Evolutionary conservation across 2,797 vertebrate species (phyloP).

Genomic region (Manis crassicaudata): DNA sequence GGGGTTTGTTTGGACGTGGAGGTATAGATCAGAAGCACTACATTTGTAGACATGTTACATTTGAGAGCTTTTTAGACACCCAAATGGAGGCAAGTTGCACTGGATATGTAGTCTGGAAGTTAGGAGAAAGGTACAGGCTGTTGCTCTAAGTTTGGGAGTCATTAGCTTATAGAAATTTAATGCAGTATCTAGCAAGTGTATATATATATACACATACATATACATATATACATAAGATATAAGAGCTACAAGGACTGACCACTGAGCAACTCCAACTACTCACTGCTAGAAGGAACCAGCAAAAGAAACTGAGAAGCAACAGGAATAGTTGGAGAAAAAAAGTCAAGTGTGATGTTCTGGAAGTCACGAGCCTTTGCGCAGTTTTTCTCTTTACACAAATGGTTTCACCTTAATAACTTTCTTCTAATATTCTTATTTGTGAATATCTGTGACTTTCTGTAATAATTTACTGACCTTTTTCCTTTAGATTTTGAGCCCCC

Average conservation of each 20-base stretch:
- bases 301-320: background rate
- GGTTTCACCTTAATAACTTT: background rate
- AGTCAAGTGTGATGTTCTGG: background rate
- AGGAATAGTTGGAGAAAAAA: background rate
- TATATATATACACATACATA: background rate
- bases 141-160: background rate
- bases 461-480: background rate
- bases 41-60: background rate
- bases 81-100: background rate
- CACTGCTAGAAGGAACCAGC: background rate
- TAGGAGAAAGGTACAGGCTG: background rate
- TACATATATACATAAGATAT: background rate
- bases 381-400: background rate
- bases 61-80: background rate
- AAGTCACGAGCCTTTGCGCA: background rate
- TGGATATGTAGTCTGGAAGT: background rate
- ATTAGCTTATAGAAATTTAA: background rate
- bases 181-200: background rate
- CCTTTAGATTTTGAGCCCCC: background rate
- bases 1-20: background rate
- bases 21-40: background rate
- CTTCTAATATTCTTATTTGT: background rate
- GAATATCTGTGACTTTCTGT: background rate
- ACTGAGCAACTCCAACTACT: background rate
- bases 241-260: background rate